Conservation (phyloP, 2,888 invertebrate genomes). For the Cryptocheilus praepositus region DNA sequence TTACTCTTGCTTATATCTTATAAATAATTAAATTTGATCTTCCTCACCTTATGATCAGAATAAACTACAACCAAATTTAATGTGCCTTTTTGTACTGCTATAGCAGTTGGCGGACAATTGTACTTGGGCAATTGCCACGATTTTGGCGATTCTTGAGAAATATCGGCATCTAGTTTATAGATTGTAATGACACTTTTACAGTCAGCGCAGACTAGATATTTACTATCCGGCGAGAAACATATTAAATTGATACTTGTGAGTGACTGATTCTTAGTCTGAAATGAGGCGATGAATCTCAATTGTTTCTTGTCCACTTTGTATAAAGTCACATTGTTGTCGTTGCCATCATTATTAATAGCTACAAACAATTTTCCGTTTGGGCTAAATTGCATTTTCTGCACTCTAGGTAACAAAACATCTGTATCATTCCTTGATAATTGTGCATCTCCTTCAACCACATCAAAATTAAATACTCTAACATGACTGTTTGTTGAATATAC, state of each 20-base stretch:
- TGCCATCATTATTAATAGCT: slow-evolving; percentile 56
- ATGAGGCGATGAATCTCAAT: slow-evolving; percentile 56
- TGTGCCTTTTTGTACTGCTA: slow-evolving; percentile 80
- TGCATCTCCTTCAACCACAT: slow-evolving; percentile 75
- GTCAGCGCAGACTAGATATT: slow-evolving; percentile 83
- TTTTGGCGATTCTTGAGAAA: slow-evolving; percentile 48
- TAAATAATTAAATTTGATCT: slow-evolving; percentile 3
- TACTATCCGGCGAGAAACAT: slow-evolving; percentile 75
- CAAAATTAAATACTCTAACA: slow-evolving; percentile 82
- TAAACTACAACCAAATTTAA: slow-evolving; percentile 83
- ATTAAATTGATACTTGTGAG: slow-evolving; percentile 56
- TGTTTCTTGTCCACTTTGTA: slow-evolving; percentile 63
- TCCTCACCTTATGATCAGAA: slow-evolving; percentile 86
- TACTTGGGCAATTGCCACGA: slow-evolving; percentile 83
- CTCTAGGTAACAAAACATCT: slow-evolving; percentile 57
- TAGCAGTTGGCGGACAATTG: slow-evolving; percentile 82
- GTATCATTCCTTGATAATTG: slow-evolving; percentile 61
- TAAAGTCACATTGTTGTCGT: slow-evolving; percentile 54
- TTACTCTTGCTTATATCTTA: too few species aligned
- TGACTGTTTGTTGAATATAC: slow-evolving; percentile 84
- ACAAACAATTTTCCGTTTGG: slow-evolving; percentile 66
- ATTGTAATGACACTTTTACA: slow-evolving; percentile 81
- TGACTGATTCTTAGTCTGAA: slow-evolving; percentile 57
- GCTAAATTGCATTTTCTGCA: slow-evolving; percentile 70
- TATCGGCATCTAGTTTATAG: slow-evolving; percentile 75